Evolutionary conservation across 1,140 invertebrate species (phyloP), one percentile per base, ranked within the genome.

Genomic region (Bombus sylvicola): DNA sequence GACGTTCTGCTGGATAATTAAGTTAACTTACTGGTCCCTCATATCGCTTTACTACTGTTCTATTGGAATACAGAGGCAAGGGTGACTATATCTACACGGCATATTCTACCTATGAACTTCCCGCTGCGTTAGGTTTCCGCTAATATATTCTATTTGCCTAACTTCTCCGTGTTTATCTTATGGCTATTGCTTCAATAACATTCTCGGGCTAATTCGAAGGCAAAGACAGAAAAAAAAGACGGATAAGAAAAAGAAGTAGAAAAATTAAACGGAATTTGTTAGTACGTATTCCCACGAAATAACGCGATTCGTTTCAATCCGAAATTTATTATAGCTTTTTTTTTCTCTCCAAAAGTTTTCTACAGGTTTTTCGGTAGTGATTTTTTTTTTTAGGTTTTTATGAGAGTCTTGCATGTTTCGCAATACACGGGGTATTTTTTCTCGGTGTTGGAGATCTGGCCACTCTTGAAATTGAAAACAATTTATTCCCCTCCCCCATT

Each of bases 401-500:
- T 0, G 59, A 71, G 34, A 12, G 22, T 25, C 34, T 71, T 85
- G 78, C 78, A 85, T 85, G 79, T 34, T 25, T 10, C 73, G 74
- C 25, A 47, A 85, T 47, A 57, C 25, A 53, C 66, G 37, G 43
- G 57, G 59, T 25, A 84, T 53, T 89, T 90, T 85, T 89, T 88
- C 77, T 91, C 90, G 92, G 94, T 94, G 93, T 92, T 94, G 93
- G 94, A 94, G 93, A 93, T 94, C 92, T 94, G 93, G 91, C 93
- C 93, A 94, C 93, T 94, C 92, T 94, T 94, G 88, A 91, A 91
- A 91, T 75, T 84, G 73, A 83, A 64, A 80, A 87, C 28, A 41
- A 81, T 31, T 57, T 59, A 25, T 72, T 34, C 39, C 47, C 62
- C 53, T 34, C 47, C 18, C 31, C 34, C 15, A 9, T 22, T 71